Conservation (phyloP, 2,888 invertebrate genomes). For the Schizotus pectinicornis region DNA sequence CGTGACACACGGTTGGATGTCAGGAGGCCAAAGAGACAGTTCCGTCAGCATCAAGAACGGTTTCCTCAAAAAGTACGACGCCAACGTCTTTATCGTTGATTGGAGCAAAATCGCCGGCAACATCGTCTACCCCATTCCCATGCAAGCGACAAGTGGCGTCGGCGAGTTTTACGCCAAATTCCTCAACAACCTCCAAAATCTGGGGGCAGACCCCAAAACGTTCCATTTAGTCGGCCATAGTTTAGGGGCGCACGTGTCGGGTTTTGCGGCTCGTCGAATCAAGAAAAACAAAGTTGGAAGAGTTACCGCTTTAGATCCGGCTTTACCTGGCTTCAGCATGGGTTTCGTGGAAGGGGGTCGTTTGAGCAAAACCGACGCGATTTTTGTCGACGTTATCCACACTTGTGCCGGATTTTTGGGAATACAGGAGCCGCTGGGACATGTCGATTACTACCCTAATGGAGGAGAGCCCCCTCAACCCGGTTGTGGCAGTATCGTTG, state of each 20-base stretch:
- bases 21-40: slow-evolving; percentile 55
- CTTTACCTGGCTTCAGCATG: slow-evolving; percentile 68
- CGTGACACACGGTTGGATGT: slow-evolving; percentile 64
- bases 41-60: slow-evolving; percentile 59
- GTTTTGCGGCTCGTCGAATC: slow-evolving; percentile 53
- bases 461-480: slow-evolving; percentile 72
- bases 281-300: slow-evolving; percentile 61
- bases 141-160: slow-evolving; percentile 57
- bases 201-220: slow-evolving; percentile 51
- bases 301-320: slow-evolving; percentile 74
- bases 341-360: slow-evolving; percentile 56
- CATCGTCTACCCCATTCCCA: slow-evolving; percentile 49
- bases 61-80: slow-evolving; percentile 56
- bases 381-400: slow-evolving; percentile 78
- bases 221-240: slow-evolving; percentile 67
- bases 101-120: slow-evolving; percentile 47
- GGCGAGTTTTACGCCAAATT: slow-evolving; percentile 62
- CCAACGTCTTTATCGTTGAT: slow-evolving; percentile 59
- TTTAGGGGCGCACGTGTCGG: slow-evolving; percentile 64
- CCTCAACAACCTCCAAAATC: slow-evolving; percentile 53
- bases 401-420: slow-evolving; percentile 73
- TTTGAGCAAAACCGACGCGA: slow-evolving; percentile 70
- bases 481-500: slow-evolving; percentile 65
- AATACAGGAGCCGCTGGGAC: slow-evolving; percentile 66
- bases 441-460: slow-evolving; percentile 79